Conservation (phyloP, 2,797 vertebrate genomes). For the Scarus forsteni region DNA sequence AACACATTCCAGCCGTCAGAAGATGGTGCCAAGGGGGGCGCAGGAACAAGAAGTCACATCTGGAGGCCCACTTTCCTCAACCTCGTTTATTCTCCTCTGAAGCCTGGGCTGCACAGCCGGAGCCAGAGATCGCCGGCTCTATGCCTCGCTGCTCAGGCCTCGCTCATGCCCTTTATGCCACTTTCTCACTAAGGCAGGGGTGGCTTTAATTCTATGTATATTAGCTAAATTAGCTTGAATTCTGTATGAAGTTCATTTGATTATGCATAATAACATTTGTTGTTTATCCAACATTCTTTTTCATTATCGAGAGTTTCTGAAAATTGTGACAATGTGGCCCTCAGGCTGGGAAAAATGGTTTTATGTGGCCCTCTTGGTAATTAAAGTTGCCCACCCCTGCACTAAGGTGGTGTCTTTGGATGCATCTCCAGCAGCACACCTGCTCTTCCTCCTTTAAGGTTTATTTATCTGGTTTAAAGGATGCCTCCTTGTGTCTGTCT, state of each 20-base stretch:
- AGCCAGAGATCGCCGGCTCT: constrained; percentile 25
- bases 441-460: constrained; percentile 15
- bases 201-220: too few species aligned
- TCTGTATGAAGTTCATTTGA: too few species aligned
- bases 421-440: constrained; percentile 3
- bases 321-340: too few species aligned
- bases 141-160: constrained; percentile 23
- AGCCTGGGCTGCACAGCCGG: constrained; percentile 44
- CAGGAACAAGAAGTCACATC: constrained; percentile 81
- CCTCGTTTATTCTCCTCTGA: constrained; percentile 74
- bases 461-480: constrained; percentile 48
- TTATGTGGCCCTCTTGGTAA: too few species aligned
- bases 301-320: too few species aligned
- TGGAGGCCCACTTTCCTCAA: constrained; percentile 84
- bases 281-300: too few species aligned
- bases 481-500: constrained; percentile 5
- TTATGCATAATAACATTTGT: too few species aligned
- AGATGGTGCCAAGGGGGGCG: constrained; percentile 79
- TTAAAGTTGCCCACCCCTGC: too few species aligned
- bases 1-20: constrained; percentile 84
- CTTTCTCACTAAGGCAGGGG: too few species aligned
- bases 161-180: too few species aligned
- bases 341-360: too few species aligned
- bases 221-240: too few species aligned
- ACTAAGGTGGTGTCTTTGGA: constrained; percentile 11